Base-by-base conservation (phyloP, 2,888 invertebrate species). In the Nymphalis polychloros region DNA sequence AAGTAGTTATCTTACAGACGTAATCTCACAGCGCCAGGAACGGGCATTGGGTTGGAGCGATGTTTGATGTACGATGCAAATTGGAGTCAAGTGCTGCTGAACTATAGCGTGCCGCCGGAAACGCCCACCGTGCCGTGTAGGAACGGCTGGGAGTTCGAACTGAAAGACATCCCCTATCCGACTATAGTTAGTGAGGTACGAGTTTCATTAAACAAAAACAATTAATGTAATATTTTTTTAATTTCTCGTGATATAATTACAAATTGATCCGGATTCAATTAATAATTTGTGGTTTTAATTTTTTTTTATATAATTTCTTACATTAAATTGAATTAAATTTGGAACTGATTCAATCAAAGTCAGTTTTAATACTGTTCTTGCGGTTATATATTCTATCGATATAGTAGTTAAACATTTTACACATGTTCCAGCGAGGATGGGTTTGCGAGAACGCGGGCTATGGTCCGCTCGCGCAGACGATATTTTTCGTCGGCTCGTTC, bases 91-190 rank as follows among this genome's bases (percentile, higher is more conserved):
- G 89, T 92, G n/a, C 79, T 91, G 72, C 75, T 80, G 68, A 81
- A 76, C 74, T 16, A 84, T 87, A 1, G 87, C 85, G 0, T 81
- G 79, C 62, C 81, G 79, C 3, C 78, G 1, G 62, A 70, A 64
- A 86, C 90, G 1, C 86, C 86, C 5, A 79, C 78, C 0, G 75
- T 80, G 8, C 79, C 84, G 1, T 92, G 92, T 71, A 77, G 71
- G 35, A 47, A 87, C 61, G 92, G 91, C 20, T 91, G 92, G 92
- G 91, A 92, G 72, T 92, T 90, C 72, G 84, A 90, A 63, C 78
- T 89, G 13, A 79, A 75, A 0, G 92, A 92, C 68, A 92, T 92
- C 64, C 91, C 91, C 0, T 92, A 92, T 68, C 82, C 83, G 16
- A 92, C 91, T 27, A 85, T 92, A 59, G 84, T 89, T 49, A 90